A percentile compares a stretch with the other conserved stretches of the same genome.
Conservation (phyloP, 2,888 invertebrate species). For the Noctua janthina region DNA sequence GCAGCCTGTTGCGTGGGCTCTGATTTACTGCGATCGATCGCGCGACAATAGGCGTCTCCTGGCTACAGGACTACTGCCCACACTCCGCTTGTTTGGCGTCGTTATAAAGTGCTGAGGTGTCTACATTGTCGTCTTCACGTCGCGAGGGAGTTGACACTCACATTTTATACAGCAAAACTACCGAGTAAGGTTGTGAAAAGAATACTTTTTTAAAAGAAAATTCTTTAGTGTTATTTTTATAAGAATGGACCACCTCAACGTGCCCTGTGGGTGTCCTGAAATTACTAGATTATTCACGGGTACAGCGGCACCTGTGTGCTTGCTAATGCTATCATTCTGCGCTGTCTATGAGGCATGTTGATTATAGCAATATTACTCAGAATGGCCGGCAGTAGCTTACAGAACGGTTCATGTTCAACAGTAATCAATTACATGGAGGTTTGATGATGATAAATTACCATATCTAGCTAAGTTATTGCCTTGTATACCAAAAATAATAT, state of each 20-base stretch:
- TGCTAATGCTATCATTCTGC: constrained; percentile 45
- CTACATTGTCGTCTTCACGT: constrained; percentile 52
- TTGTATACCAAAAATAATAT: constrained; percentile 18
- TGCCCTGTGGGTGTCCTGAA: constrained; percentile 55
- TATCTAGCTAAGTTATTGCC: constrained; percentile 49
- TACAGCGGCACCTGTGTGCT: constrained; percentile 42
- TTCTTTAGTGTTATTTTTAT: constrained; percentile 42
- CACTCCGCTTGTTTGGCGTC: constrained; percentile 50
- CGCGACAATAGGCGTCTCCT: constrained; percentile 68
- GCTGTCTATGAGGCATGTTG: constrained; percentile 26
- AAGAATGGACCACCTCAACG: constrained; percentile 42
- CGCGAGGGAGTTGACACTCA: constrained; percentile 21
- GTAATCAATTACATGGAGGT: constrained; percentile 53
- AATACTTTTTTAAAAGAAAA: constrained; percentile 49
- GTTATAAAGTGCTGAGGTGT: constrained; percentile 60
- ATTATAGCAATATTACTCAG: constrained; percentile 56
- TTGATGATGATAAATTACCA: constrained; percentile 60
- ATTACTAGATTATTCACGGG: constrained; percentile 57
- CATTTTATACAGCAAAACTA: constrained; percentile 50
- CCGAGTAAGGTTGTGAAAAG: constrained; percentile 27
- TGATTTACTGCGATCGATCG: constrained; percentile 80
- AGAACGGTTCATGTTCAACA: constrained; percentile 46
- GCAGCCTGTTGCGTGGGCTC: constrained; percentile 81
- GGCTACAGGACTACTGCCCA: constrained; percentile 63
- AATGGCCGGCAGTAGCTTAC: constrained; percentile 38